These are phyloP conservation scores for Tautogolabrus adspersus DNA, from an alignment of 2,113 vertebrate genomes.

Conservation along the genomic window DNA sequence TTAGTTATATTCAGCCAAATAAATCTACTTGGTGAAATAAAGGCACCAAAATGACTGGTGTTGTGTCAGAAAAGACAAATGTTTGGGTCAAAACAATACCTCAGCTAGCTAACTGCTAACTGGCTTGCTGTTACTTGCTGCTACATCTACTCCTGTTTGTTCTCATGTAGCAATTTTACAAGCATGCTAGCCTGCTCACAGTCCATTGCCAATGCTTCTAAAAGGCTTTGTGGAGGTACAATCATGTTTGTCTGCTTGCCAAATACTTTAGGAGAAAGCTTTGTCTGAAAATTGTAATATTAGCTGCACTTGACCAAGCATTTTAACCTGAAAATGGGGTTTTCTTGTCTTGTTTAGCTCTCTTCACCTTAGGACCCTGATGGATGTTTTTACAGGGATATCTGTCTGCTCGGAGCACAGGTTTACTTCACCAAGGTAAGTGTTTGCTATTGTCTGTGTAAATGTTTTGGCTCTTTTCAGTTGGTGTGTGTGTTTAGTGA, in stretches of 20 bases:
- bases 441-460: neutral
- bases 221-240: neutral
- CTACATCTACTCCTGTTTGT: neutral
- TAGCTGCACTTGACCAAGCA: neutral
- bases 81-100: neutral
- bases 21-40: neutral
- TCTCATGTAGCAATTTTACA: neutral
- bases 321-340: neutral
- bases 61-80: neutral
- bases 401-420: neutral
- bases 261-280: neutral
- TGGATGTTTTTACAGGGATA: neutral
- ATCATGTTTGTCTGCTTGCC: neutral
- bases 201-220: too few species aligned
- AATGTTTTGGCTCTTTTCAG: slow-evolving; percentile 10
- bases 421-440: neutral
- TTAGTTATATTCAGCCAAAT: neutral
- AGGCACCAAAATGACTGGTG: neutral
- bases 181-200: neutral
- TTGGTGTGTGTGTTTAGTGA: slow-evolving; percentile 23
- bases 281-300: neutral
- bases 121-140: neutral
- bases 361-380: neutral
- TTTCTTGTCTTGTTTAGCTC: neutral
- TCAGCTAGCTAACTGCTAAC: neutral